phyloP scores from a whole-genome alignment of 2,113 vertebrate genomes.

The Dromiciops gliroides region DNA sequence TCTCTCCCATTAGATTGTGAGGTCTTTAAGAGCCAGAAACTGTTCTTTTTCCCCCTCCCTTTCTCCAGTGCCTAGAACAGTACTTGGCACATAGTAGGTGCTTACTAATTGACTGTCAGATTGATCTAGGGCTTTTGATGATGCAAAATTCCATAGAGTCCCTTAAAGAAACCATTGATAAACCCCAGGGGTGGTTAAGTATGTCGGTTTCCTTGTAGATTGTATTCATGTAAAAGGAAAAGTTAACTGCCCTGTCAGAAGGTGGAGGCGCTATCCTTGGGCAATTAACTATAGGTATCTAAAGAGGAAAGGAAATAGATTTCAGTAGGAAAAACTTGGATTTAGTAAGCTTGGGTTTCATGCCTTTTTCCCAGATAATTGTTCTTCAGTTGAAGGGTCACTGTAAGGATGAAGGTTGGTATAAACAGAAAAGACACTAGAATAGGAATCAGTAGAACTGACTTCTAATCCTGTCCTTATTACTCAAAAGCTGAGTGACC shows the following conservation, averaged over 20 bases:
- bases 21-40: neutral
- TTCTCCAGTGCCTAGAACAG: neutral
- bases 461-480: neutral
- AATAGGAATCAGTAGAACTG: neutral
- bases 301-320: neutral
- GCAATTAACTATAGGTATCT: neutral
- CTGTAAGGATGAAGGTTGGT: neutral
- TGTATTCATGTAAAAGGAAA: neutral
- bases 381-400: neutral
- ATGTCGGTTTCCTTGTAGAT: neutral
- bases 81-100: neutral
- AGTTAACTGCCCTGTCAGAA: neutral
- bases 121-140: neutral
- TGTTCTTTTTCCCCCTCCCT: neutral
- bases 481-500: neutral
- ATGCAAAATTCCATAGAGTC: neutral
- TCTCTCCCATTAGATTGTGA: neutral
- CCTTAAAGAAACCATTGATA: neutral
- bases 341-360: neutral
- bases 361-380: neutral
- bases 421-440: neutral
- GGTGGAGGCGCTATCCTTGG: neutral
- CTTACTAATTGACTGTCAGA: neutral
- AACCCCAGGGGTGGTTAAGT: neutral
- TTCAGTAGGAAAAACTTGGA: accelerated